Percentiles rank a stretch among this genome's conserved stretches.
phyloP scores from a whole-genome alignment of 2,888 invertebrate species.

The Caenorhabditis japonica region DNA sequence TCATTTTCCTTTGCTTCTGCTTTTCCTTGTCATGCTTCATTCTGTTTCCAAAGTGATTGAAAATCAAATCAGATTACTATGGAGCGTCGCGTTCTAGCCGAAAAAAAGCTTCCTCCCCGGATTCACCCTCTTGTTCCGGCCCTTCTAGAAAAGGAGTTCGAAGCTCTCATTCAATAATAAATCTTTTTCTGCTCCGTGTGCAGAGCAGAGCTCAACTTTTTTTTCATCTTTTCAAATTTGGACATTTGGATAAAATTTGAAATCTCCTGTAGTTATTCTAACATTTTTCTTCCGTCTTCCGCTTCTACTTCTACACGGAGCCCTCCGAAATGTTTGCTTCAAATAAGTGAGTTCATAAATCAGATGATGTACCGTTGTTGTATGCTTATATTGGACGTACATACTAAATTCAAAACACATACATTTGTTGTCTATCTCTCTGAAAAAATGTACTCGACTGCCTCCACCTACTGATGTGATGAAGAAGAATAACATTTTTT shows the following conservation, averaged over 20 bases:
- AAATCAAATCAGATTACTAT: slow-evolving; percentile 40
- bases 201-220: too few species aligned
- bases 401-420: slow-evolving; percentile 15
- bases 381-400: too few species aligned
- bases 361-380: background rate
- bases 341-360: slow-evolving; percentile 35
- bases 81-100: slow-evolving; percentile 14
- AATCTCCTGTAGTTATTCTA: slow-evolving; percentile 5
- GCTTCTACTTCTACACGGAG: too few species aligned
- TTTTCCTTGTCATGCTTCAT: background rate
- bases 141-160: slow-evolving; percentile 20
- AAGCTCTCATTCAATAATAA: slow-evolving; percentile 49
- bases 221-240: background rate
- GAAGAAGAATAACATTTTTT: slow-evolving; percentile 17
- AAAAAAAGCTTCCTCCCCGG: slow-evolving; percentile 13
- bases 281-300: slow-evolving; percentile 2
- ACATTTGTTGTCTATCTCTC: slow-evolving; percentile 7
- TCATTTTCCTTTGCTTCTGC: too few species aligned
- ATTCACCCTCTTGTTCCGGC: slow-evolving; percentile 10
- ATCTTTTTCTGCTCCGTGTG: slow-evolving; percentile 39
- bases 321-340: slow-evolving; percentile 23
- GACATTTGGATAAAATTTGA: slow-evolving; percentile 19
- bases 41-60: slow-evolving; percentile 25
- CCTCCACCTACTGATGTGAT: slow-evolving; percentile 17
- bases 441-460: slow-evolving; percentile 24